Percentiles rank a stretch among this genome's conserved stretches.
Evolutionary conservation across 1,140 invertebrate species (phyloP).

Genomic region (Ruditapes philippinarum): DNA sequence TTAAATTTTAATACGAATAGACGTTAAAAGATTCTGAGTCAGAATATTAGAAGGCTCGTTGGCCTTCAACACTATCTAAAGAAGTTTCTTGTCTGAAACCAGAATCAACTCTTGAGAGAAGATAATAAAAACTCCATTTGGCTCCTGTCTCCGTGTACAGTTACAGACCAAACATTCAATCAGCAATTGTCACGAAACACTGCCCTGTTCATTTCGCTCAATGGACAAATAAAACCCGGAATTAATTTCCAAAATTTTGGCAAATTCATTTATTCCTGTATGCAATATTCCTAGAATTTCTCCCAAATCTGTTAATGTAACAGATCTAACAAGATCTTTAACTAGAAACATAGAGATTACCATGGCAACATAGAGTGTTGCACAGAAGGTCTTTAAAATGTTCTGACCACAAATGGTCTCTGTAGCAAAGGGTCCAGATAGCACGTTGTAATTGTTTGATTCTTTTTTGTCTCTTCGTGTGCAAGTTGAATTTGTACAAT

Average conservation of each 20-base stretch:
- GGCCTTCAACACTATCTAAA: too few relatives aligned
- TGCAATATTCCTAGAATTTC: conserved; percentile 29
- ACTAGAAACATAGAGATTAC: background rate
- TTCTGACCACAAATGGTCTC: background rate
- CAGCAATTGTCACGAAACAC: conserved; percentile 21
- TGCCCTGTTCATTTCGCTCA: conserved; percentile 16
- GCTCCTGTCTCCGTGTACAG: conserved; percentile 3
- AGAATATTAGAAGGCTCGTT: too few relatives aligned
- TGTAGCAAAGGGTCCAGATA: too few relatives aligned
- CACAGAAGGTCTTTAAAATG: background rate
- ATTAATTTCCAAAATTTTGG: conserved; percentile 20
- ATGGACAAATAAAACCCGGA: conserved; percentile 34
- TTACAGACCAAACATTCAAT: background rate
- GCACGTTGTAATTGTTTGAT: too few relatives aligned
- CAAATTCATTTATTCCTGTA: conserved; percentile 54
- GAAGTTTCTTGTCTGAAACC: background rate
- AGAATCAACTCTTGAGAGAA: conserved; percentile 28
- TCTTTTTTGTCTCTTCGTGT: too few relatives aligned
- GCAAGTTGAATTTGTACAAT: too few relatives aligned
- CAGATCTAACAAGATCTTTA: background rate
- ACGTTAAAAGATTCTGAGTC: too few relatives aligned
- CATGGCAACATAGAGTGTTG: background rate
- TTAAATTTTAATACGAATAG: too few relatives aligned
- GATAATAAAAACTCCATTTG: conserved; percentile 46
- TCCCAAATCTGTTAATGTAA: background rate